phyloP scores from a whole-genome alignment of 1,140 invertebrate species.

The Pogonus chalceus region DNA sequence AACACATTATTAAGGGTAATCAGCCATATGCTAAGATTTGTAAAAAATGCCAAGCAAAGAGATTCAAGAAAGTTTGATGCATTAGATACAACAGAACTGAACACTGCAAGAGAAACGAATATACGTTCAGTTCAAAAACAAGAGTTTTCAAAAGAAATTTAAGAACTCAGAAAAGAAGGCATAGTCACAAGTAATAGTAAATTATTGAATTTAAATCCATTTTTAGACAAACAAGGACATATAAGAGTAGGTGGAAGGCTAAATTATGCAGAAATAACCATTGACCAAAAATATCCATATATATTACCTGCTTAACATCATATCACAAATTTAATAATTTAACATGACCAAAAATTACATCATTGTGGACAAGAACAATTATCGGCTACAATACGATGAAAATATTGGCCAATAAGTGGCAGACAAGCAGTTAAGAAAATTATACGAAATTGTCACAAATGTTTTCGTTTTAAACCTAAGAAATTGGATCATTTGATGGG shows the following conservation, averaged over 20 bases:
- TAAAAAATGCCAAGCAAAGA: conserved; percentile 13
- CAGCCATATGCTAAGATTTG: conserved; percentile 12
- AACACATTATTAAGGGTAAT: conserved; percentile 12
- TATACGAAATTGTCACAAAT: conserved; percentile 25
- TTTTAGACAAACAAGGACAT: conserved; percentile 29
- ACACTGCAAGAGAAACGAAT: background rate
- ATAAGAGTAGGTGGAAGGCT: conserved; percentile 35
- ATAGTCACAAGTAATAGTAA: conserved; percentile 9
- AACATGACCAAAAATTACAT: conserved; percentile 25
- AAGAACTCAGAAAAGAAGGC: background rate
- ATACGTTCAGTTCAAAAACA: background rate
- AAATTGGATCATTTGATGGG: conserved; percentile 22
- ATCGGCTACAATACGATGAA: conserved; percentile 18
- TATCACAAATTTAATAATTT: conserved; percentile 30
- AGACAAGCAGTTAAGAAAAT: conserved; percentile 18
- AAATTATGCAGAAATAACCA: conserved; percentile 21
- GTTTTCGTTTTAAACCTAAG: conserved; percentile 20
- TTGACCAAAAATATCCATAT: conserved; percentile 33
- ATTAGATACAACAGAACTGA: background rate
- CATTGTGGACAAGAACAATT: conserved; percentile 31
- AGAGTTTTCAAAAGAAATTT: background rate
- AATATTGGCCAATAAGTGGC: conserved; percentile 27
- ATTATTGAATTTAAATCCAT: conserved; percentile 23
- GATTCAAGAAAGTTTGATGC: conserved; percentile 4
- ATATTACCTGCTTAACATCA: conserved; percentile 28